These are phyloP conservation scores for Astatoreochromis straeleni DNA, from an alignment of 2,113 vertebrate genomes.

Conservation along the genomic window DNA sequence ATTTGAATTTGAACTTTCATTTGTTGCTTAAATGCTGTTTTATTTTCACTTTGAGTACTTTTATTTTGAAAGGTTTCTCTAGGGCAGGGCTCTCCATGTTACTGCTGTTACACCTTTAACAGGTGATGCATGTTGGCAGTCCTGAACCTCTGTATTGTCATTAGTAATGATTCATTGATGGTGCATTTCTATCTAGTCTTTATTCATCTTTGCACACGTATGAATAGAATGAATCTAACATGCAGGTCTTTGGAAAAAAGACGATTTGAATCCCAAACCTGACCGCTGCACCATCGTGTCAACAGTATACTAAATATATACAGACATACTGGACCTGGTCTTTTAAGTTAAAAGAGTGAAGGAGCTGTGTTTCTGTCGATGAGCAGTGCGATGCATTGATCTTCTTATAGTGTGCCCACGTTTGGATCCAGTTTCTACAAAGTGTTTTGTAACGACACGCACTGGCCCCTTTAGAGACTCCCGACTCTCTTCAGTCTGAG, in stretches of 20 bases:
- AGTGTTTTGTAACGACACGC: not conserved
- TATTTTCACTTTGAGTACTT: not conserved
- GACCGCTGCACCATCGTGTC: not conserved
- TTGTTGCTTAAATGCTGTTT: not conserved
- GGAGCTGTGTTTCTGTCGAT: not conserved
- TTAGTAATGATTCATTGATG: not conserved
- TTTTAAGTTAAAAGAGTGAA: not conserved
- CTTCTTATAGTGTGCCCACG: not conserved
- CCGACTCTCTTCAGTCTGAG: not conserved
- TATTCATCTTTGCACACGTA: not conserved
- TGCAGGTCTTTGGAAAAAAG: not conserved
- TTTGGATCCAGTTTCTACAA: not conserved
- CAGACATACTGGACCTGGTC: not conserved
- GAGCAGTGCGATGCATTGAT: not conserved
- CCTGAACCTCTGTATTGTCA: not conserved
- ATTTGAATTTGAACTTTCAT: not conserved
- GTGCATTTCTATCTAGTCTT: not conserved
- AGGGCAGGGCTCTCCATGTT: not conserved
- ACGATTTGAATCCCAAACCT: not conserved
- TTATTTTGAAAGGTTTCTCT: not conserved
- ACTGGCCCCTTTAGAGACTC: not conserved
- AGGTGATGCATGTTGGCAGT: not conserved
- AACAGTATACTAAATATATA: not conserved
- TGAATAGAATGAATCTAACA: not conserved
- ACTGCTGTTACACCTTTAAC: not conserved